Percentiles rank a stretch among this genome's conserved stretches.
Evolutionary conservation across 2,888 invertebrate species (phyloP).

Genomic region (Conus canariensis): DNA sequence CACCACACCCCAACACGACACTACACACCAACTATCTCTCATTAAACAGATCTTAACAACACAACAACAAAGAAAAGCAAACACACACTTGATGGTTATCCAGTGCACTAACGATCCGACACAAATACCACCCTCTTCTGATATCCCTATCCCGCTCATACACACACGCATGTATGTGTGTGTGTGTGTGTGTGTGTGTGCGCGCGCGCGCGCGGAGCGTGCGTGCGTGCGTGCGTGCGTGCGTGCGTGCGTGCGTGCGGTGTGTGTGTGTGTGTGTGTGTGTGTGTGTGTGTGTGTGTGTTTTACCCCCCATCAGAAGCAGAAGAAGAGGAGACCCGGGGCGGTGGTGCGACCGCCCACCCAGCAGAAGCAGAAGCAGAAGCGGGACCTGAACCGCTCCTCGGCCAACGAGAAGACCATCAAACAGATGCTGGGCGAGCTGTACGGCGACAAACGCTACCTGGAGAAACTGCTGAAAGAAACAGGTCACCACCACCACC

Average conservation of each 20-base stretch:
- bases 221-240: too few relatives aligned
- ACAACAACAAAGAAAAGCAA: too few relatives aligned
- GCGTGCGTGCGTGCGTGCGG: neutral
- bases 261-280: neutral
- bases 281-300: neutral
- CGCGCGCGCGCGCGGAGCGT: too few relatives aligned
- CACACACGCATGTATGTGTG: too few relatives aligned
- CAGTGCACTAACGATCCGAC: too few relatives aligned
- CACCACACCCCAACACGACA: too few relatives aligned
- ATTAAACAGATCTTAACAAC: too few relatives aligned
- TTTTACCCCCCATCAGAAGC: neutral
- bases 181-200: too few relatives aligned
- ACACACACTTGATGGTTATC: too few relatives aligned
- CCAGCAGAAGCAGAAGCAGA: slow-evolving; percentile 49
- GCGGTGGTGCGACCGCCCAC: slow-evolving; percentile 42
- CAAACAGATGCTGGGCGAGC: slow-evolving; percentile 84
- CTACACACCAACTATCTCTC: too few relatives aligned
- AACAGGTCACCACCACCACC: slow-evolving; percentile 79
- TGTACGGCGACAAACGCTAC: slow-evolving; percentile 90
- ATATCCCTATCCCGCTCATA: too few relatives aligned
- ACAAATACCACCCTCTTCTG: too few relatives aligned
- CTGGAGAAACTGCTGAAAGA: slow-evolving; percentile 88
- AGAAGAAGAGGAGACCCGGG: slow-evolving; percentile 43
- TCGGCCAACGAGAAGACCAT: slow-evolving; percentile 71
- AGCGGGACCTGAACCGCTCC: slow-evolving; percentile 50